Evolutionary conservation across 2,113 vertebrate genomes (phyloP).

Genomic region (Sinosuthora webbiana): DNA sequence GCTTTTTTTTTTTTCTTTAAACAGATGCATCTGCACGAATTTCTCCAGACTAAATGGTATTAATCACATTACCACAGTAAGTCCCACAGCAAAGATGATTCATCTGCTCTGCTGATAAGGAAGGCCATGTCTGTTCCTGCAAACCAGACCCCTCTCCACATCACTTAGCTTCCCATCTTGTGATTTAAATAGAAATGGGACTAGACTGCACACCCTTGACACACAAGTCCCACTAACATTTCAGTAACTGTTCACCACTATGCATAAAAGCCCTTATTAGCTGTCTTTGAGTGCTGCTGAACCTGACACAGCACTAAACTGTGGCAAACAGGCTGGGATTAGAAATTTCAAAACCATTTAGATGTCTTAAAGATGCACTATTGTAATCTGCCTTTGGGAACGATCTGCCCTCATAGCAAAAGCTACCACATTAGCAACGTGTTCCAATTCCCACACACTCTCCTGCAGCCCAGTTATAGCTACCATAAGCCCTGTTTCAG

Average conservation of each 20-base stretch:
- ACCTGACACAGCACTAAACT: not conserved
- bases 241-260: not conserved
- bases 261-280: not conserved
- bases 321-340: conserved; percentile 20
- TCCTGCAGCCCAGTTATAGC: not conserved
- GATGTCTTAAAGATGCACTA: not conserved
- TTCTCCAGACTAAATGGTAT: not conserved
- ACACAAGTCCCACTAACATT: not conserved
- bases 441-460: not conserved
- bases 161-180: not conserved
- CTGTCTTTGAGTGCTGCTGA: not conserved
- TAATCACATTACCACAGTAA: conserved; percentile 6
- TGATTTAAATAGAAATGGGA: conserved; percentile 8
- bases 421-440: rapidly evolving
- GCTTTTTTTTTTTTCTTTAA: not conserved
- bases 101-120: not conserved
- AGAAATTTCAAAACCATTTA: conserved; percentile 47
- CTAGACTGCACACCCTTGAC: not conserved
- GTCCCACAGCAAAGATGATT: not conserved
- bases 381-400: not conserved
- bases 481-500: not conserved
- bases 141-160: not conserved
- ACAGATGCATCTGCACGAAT: not conserved
- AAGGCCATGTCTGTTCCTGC: not conserved
- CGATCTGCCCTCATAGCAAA: not conserved